Evolutionary conservation across 2,113 vertebrate species (phyloP).

Genomic region (Platysternon megacephalum): DNA sequence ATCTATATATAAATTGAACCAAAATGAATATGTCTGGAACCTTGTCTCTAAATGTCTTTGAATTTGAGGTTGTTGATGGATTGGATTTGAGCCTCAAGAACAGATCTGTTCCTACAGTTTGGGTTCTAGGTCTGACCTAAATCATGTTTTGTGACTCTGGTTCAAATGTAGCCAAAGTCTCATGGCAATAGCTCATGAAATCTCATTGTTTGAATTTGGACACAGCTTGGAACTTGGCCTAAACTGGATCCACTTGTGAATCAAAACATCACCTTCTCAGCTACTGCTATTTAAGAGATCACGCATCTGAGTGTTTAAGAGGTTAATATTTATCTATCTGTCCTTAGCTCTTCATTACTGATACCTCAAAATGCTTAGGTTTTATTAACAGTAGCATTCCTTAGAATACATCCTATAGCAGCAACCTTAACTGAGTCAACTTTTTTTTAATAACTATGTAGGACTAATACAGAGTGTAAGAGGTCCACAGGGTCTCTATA

Average conservation of each 20-base stretch:
- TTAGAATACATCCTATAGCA: neutral
- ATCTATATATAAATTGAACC: neutral
- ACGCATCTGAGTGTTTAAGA: constrained; percentile 57
- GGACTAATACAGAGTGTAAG: neutral
- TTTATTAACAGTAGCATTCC: constrained; percentile 27
- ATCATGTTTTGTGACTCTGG: neutral
- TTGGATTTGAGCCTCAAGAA: neutral
- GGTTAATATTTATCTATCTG: constrained; percentile 46
- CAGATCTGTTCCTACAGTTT: neutral
- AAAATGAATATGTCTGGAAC: neutral
- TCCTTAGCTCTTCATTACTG: neutral
- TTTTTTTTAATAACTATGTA: neutral
- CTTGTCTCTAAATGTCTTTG: neutral
- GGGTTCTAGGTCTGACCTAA: neutral
- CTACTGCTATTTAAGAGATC: constrained; percentile 52
- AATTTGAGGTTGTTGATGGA: neutral
- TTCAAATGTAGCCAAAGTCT: constrained; percentile 27
- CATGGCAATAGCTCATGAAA: constrained; percentile 40
- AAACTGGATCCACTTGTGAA: constrained; percentile 30
- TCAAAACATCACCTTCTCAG: constrained; percentile 37
- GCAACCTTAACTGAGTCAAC: neutral
- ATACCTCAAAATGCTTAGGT: constrained; percentile 27
- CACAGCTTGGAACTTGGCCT: constrained; percentile 42
- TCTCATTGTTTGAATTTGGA: constrained; percentile 30
- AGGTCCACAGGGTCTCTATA: neutral